A percentile compares a stretch with the other conserved stretches of the same genome.
Conservation (phyloP, 2,797 vertebrate species). For the Pseudochaenichthys georgianus region DNA sequence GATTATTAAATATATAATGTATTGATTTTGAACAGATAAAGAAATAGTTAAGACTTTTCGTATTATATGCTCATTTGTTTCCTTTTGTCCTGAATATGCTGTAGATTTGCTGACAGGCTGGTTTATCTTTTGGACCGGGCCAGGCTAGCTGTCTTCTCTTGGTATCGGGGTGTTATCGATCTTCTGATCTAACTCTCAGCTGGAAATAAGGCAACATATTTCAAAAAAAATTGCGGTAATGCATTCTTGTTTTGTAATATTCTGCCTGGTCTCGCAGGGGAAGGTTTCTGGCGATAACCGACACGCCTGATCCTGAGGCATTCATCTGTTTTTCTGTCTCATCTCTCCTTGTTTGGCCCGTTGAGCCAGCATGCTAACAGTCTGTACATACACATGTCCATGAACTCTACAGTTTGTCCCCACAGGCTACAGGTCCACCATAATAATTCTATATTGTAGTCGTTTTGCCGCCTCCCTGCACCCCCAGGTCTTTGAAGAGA, state of each 20-base stretch:
- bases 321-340: conserved; percentile 41
- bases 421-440: conserved; percentile 25
- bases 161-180: background rate
- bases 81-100: background rate
- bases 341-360: conserved; percentile 46
- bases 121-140: background rate
- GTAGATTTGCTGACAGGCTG: background rate
- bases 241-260: conserved; percentile 19
- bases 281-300: conserved; percentile 15
- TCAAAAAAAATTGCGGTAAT: background rate
- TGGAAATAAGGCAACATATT: background rate
- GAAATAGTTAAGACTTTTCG: conserved; percentile 6
- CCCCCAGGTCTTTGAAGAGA: conserved; percentile 27
- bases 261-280: conserved; percentile 5
- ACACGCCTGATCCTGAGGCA: conserved; percentile 32
- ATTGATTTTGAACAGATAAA: conserved; percentile 9
- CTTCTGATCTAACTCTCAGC: background rate
- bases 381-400: conserved; percentile 13
- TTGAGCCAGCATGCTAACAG: conserved; percentile 32
- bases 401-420: conserved; percentile 16
- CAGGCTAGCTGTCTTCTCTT: background rate
- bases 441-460: conserved; percentile 11
- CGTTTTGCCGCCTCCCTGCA: conserved; percentile 13
- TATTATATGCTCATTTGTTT: background rate
- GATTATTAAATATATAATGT: background rate